Conservation (phyloP, 2,113 vertebrate species). For the Lates calcarifer region DNA sequence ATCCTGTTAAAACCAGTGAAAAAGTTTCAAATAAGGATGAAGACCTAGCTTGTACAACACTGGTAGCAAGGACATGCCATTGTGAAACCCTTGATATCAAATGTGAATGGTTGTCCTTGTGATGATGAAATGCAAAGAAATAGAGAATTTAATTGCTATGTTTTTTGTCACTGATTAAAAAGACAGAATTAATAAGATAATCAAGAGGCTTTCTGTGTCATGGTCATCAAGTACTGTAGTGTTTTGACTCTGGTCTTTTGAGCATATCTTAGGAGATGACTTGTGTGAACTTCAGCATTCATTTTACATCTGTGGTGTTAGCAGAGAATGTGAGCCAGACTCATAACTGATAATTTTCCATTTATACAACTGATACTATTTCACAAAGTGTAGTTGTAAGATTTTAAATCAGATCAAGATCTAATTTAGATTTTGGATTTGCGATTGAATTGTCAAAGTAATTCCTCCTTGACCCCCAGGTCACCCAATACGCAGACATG, state of each 20-base stretch:
- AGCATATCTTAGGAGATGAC: neutral
- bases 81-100: neutral
- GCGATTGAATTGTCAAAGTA: too few relatives aligned
- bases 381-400: too few relatives aligned
- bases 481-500: too few relatives aligned
- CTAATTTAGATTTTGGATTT: too few relatives aligned
- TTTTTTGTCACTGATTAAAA: neutral
- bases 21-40: neutral
- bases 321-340: neutral
- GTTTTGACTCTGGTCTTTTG: too few relatives aligned
- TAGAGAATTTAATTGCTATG: neutral
- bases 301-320: neutral
- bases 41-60: neutral
- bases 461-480: too few relatives aligned
- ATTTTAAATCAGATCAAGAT: too few relatives aligned
- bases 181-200: neutral
- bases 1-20: neutral
- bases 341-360: neutral
- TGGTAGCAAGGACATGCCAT: neutral
- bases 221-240: neutral
- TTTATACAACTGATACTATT: too few relatives aligned
- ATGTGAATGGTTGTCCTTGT: slow-evolving; percentile 4
- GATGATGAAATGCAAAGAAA: slow-evolving; percentile 1
- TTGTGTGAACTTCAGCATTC: neutral
- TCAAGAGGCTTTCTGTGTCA: neutral